Base-by-base conservation (phyloP, 2,888 invertebrate species). In the Parnassius glacialis region DNA sequence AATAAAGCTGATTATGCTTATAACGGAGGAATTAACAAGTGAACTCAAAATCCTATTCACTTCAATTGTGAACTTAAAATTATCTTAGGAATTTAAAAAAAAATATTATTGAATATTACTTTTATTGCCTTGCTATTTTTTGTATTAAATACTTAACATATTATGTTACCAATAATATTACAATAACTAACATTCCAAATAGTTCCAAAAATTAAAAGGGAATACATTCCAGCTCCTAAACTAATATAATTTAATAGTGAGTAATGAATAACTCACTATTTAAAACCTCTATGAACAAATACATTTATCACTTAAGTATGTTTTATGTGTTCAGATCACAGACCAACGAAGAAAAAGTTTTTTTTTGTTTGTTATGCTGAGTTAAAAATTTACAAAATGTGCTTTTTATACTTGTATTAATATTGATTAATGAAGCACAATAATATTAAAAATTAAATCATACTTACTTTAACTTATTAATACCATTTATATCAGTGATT, bases 1-100 rank as follows among this genome's bases (percentile, higher is more conserved):
- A 99, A 99, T 90, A 99, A 99, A 92, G 99, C 99, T 48, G 99
- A 99, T 86, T 99, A 99, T 87, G 97, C 99, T 57, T 99, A 98
- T 89, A 96, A 98, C 76, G 97, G 97, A 64, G 96, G 96, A 70
- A 87, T 93, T 64, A 88, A 85, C 68, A 85, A 86, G 66, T 90
- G 78, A 80, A 59, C 11, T 44, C 5, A 42, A 58, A 16, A 52
- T 12, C 2, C 43, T 55, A 45, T 45, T 45, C 3, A n/a, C 52
- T 61, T 57, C 12, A 48, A 34, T 34, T 34, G 34, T 34, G 1
- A 34, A 34, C 34, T 34, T 34, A 7, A 34, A 34, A 34, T 34
- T 34, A 34, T 34, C 7, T 34, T 34, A 34, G 34, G 34, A 34
- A 7, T 34, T 34, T 34, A 7, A 34, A 34, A 34, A 34, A 16